A percentile compares a stretch with the other conserved stretches of the same genome.
These are phyloP conservation scores for Drosophila kohkoa DNA, from an alignment of 1,140 invertebrate species.

Conservation along the genomic window DNA sequence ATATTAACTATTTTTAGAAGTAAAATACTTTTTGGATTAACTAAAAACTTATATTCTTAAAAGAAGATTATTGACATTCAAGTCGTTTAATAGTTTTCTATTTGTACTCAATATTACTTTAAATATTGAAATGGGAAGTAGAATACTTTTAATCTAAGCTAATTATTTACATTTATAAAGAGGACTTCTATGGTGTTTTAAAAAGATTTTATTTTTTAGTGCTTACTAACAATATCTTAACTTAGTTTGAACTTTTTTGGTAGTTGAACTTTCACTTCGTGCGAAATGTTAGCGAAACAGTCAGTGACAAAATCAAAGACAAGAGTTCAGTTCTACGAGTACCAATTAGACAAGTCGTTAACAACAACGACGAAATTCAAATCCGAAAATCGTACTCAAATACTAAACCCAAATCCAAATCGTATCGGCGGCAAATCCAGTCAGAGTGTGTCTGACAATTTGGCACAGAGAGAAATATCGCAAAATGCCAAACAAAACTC, in stretches of 20 bases:
- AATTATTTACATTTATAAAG: too few species aligned
- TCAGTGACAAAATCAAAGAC: neutral
- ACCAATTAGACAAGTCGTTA: conserved; percentile 59
- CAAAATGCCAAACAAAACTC: conserved; percentile 65
- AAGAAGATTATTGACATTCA: too few species aligned
- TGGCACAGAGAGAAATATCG: conserved; percentile 47
- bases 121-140: too few species aligned
- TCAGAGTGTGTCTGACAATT: conserved; percentile 21
- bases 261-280: conserved; percentile 14
- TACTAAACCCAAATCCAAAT: conserved; percentile 12
- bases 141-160: too few species aligned
- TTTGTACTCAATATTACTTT: too few species aligned
- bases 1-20: too few species aligned
- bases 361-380: conserved; percentile 23
- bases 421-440: conserved; percentile 15
- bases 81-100: too few species aligned
- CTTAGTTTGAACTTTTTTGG: neutral
- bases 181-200: too few species aligned
- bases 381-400: conserved; percentile 8
- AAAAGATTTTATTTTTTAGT: too few species aligned
- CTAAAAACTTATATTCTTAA: too few species aligned
- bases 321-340: conserved; percentile 10
- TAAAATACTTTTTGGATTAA: too few species aligned
- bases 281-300: neutral
- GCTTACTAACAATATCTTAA: neutral